Percentiles rank a stretch among this genome's conserved stretches.
phyloP scores from a whole-genome alignment of 2,888 invertebrate genomes.

The Rhopalosiphum nymphaeae region DNA sequence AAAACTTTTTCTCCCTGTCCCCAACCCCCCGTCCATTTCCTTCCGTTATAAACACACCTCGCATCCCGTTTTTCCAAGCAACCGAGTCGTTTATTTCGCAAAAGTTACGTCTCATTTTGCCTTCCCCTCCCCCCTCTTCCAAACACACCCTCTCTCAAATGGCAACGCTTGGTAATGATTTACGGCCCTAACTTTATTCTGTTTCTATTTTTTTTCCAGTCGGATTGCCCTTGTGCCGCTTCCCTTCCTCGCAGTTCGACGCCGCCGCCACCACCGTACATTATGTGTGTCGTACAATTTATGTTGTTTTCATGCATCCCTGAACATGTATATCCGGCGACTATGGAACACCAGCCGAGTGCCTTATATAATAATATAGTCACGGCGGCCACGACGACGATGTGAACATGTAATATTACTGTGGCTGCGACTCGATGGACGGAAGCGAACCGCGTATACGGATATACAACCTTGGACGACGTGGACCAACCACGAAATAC shows the following conservation, averaged over 20 bases:
- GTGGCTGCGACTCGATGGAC: neutral
- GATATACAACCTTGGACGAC: neutral
- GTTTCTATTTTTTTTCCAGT: conserved; percentile 45
- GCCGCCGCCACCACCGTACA: neutral
- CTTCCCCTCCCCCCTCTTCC: too few species aligned
- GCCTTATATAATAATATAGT: conserved; percentile 3
- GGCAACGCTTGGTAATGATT: conserved; percentile 61
- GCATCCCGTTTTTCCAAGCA: conserved; percentile 51
- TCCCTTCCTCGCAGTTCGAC: neutral
- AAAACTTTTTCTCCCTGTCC: conserved; percentile 57
- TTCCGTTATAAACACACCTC: conserved; percentile 19
- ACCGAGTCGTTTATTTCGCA: conserved; percentile 58
- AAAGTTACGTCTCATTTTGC: conserved; percentile 62
- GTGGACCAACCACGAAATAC: neutral
- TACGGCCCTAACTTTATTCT: conserved; percentile 61
- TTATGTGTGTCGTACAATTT: conserved; percentile 42
- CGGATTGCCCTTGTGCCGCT: conserved; percentile 36
- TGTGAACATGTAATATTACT: neutral
- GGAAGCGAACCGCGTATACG: neutral
- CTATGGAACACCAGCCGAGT: conserved; percentile 2
- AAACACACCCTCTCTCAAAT: neutral
- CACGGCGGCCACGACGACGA: neutral
- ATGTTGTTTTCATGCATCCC: conserved; percentile 59
- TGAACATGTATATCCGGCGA: conserved; percentile 42
- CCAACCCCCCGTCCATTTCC: neutral